Percentiles rank a stretch among this genome's conserved stretches.
Conservation (phyloP, 2,797 vertebrate species). For the Sternotherus odoratus region DNA sequence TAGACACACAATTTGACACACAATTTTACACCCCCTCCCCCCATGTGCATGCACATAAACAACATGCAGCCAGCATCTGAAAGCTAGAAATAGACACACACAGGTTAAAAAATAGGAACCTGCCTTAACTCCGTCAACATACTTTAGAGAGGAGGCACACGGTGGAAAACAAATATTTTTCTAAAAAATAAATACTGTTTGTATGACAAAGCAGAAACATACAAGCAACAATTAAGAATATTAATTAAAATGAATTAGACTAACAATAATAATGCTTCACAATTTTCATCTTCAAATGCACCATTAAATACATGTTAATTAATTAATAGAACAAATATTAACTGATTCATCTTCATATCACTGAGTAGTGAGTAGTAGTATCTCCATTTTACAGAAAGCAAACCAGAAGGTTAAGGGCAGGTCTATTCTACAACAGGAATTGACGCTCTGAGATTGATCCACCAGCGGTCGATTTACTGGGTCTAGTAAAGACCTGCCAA, state of each 20-base stretch:
- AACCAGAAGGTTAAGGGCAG: background rate
- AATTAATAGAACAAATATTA: constrained; percentile 5
- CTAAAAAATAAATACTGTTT: background rate
- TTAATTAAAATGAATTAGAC: background rate
- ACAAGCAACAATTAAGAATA: background rate
- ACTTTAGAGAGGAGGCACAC: background rate
- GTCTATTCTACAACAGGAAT: too few species aligned
- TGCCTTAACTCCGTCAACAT: constrained; percentile 34
- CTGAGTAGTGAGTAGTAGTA: background rate
- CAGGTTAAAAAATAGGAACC: constrained; percentile 51
- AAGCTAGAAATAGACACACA: constrained; percentile 66
- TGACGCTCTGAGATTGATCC: too few species aligned
- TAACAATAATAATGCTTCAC: background rate
- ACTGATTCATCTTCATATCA: background rate
- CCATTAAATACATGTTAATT: background rate
- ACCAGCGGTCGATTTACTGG: too few species aligned
- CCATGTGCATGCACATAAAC: background rate
- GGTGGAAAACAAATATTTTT: background rate
- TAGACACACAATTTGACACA: constrained; percentile 56
- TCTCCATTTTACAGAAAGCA: background rate
- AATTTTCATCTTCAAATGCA: background rate
- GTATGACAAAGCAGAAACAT: background rate
- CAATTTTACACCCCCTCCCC: constrained; percentile 32
- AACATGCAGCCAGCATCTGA: constrained; percentile 29
- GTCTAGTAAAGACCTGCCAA: too few species aligned